These are phyloP conservation scores for Spinibarbus caldwelli DNA, from an alignment of 2,797 vertebrate species.

Conservation along the genomic window DNA sequence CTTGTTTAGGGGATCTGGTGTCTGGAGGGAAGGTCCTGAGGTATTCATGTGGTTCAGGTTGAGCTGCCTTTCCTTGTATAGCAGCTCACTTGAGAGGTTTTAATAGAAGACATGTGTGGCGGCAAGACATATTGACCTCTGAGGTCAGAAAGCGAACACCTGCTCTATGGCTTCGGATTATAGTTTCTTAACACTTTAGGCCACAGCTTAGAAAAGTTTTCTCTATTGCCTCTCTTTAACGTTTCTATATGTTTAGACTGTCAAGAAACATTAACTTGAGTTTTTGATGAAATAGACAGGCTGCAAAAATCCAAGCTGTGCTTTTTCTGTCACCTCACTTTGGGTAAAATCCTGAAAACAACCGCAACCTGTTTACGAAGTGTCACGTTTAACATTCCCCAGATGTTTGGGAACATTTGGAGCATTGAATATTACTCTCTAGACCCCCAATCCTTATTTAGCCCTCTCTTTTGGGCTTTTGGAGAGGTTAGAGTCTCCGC, in stretches of 20 bases:
- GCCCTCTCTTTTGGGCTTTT: constrained; percentile 37
- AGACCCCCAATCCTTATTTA: constrained; percentile 22
- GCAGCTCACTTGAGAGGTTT: constrained; percentile 45
- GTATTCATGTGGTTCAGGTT: constrained; percentile 64
- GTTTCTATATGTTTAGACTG: neutral
- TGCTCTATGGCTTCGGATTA: constrained; percentile 51
- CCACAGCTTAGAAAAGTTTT: neutral
- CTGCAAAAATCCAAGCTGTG: neutral
- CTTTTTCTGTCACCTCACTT: constrained; percentile 7
- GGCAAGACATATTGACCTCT: constrained; percentile 52
- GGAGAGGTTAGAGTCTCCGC: constrained; percentile 50
- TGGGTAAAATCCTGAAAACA: neutral
- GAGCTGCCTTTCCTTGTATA: constrained; percentile 64
- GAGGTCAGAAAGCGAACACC: constrained; percentile 56
- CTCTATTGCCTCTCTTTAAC: neutral
- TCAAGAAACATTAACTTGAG: constrained; percentile 10
- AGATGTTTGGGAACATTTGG: constrained; percentile 7
- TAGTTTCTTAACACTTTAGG: constrained; percentile 2
- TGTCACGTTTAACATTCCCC: constrained; percentile 24
- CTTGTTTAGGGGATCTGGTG: constrained; percentile 67
- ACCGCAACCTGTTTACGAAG: constrained; percentile 35
- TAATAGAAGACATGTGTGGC: constrained; percentile 50
- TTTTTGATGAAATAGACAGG: constrained; percentile 4
- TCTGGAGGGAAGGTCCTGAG: constrained; percentile 48
- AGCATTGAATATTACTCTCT: constrained; percentile 25